Percentiles rank a stretch among this genome's conserved stretches.
phyloP scores from a whole-genome alignment of 1,140 invertebrate genomes.

The Maconellicoccus hirsutus region DNA sequence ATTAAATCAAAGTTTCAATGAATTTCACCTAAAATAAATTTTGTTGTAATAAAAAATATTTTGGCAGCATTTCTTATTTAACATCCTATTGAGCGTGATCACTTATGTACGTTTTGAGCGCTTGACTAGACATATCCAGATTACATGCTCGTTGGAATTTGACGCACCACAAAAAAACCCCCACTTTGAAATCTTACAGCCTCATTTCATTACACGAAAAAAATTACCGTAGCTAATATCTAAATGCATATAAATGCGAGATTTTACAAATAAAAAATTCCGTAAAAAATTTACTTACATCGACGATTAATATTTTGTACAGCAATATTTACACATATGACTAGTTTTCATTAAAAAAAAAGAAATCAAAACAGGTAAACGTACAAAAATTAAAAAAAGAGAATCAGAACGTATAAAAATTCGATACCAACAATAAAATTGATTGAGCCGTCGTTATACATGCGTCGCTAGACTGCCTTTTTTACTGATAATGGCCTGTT shows the following conservation, averaged over 20 bases:
- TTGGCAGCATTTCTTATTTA: too few relatives aligned
- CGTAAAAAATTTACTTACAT: not conserved
- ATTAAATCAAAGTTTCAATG: too few relatives aligned
- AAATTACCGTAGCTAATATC: not conserved
- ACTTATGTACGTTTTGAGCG: too few relatives aligned
- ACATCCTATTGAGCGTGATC: too few relatives aligned
- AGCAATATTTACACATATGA: not conserved
- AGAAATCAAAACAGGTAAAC: not conserved
- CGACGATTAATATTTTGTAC: too few relatives aligned
- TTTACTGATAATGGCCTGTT: conserved; percentile 38
- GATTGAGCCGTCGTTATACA: conserved; percentile 36
- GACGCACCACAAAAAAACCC: too few relatives aligned
- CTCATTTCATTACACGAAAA: not conserved
- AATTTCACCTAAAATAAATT: too few relatives aligned
- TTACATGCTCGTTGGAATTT: too few relatives aligned
- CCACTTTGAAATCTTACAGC: not conserved
- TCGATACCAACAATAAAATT: not conserved
- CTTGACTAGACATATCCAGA: too few relatives aligned
- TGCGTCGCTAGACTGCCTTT: conserved; percentile 48
- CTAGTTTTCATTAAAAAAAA: not conserved
- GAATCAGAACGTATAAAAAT: not conserved
- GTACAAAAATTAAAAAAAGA: not conserved
- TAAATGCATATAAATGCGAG: not conserved
- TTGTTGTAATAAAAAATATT: too few relatives aligned
- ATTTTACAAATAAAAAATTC: not conserved